Percentiles rank a stretch among this genome's conserved stretches.
Conservation (phyloP, 2,113 vertebrate species). For the Phoxinus phoxinus region DNA sequence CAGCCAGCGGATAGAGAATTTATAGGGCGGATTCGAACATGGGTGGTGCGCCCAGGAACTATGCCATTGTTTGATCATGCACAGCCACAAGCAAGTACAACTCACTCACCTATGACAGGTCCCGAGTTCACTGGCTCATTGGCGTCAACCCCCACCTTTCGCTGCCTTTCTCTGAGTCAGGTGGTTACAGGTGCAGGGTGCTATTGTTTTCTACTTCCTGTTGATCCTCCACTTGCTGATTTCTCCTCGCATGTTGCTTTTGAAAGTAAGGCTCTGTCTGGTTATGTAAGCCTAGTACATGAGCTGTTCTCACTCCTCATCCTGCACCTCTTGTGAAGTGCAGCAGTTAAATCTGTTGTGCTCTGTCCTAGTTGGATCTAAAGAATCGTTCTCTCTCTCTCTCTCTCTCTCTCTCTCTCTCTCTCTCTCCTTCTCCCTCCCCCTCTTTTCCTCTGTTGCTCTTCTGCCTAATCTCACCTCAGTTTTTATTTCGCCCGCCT, state of each 20-base stretch:
- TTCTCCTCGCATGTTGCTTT: constrained; percentile 58
- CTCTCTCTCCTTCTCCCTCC: background rate
- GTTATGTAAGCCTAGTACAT: constrained; percentile 63
- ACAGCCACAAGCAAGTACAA: constrained; percentile 57
- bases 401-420: constrained; percentile 44
- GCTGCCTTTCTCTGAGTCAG: constrained; percentile 44
- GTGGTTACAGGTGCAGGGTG: constrained; percentile 74
- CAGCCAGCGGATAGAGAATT: constrained; percentile 94
- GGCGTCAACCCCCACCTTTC: constrained; percentile 67
- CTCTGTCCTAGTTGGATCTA: constrained; percentile 39
- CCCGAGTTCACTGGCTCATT: constrained; percentile 62
- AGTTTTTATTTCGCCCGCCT: constrained; percentile 81
- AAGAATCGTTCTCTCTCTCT: constrained; percentile 50
- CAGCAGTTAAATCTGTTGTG: constrained; percentile 64
- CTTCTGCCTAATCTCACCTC: constrained; percentile 76
- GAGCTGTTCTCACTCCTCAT: constrained; percentile 54
- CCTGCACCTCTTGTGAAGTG: constrained; percentile 59
- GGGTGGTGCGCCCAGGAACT: constrained; percentile 82
- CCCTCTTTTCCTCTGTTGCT: constrained; percentile 63
- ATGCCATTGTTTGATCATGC: constrained; percentile 74
- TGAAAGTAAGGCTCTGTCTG: constrained; percentile 47
- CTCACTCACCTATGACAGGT: constrained; percentile 73
- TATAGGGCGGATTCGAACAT: constrained; percentile 84
- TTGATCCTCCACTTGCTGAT: constrained; percentile 64
- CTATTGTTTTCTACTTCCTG: constrained; percentile 78